Conservation (phyloP, 1,140 invertebrate species). For the Phenacoccus solenopsis region DNA sequence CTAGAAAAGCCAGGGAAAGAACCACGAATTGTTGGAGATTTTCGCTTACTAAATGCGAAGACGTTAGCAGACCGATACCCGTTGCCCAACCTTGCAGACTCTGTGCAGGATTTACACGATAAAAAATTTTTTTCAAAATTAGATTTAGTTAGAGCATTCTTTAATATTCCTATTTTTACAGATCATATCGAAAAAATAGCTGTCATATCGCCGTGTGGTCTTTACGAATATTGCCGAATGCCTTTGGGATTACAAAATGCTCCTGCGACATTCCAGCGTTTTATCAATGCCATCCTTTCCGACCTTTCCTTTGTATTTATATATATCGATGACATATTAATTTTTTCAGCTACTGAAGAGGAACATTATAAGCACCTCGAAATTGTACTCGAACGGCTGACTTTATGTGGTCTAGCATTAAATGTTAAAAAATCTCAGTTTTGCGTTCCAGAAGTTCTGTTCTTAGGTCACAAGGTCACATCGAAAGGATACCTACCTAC, state of each 20-base stretch:
- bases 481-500: not conserved
- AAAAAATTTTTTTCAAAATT: conserved; percentile 32
- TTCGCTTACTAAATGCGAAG: too few relatives aligned
- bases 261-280: conserved; percentile 35
- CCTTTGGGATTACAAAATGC: conserved; percentile 35
- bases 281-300: not conserved
- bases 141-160: conserved; percentile 38
- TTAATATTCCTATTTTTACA: conserved; percentile 35
- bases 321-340: conserved; percentile 2
- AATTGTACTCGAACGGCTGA: not conserved
- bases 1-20: too few relatives aligned
- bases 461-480: not conserved
- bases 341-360: not conserved
- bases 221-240: conserved; percentile 34
- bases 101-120: too few relatives aligned
- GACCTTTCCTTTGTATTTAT: not conserved
- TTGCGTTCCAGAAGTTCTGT: not conserved
- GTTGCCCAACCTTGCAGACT: too few relatives aligned
- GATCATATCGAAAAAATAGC: conserved; percentile 36
- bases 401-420: not conserved
- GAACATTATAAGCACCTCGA: not conserved
- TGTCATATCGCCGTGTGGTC: conserved; percentile 31
- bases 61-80: too few relatives aligned
- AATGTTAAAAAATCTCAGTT: not conserved
- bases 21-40: too few relatives aligned